Evolutionary conservation across 2,113 vertebrate genomes (phyloP).

Genomic region (Apteryx owenii): DNA sequence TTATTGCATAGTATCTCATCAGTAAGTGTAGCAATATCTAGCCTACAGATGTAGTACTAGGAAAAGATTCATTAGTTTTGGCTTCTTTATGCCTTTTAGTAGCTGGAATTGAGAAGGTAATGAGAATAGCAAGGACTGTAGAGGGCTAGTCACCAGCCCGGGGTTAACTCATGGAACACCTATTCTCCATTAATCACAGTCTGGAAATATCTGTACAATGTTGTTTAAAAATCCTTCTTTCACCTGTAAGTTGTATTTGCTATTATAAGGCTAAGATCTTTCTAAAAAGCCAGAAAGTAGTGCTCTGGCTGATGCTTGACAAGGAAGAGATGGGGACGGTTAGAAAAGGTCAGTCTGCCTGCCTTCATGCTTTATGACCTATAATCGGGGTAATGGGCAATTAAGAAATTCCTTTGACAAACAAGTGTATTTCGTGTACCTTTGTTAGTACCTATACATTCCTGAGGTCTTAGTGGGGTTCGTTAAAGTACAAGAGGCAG

Average conservation of each 20-base stretch:
- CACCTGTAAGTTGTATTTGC: background rate
- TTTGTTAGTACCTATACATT: background rate
- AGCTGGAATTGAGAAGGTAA: background rate
- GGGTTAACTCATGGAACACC: background rate
- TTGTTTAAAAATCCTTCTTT: background rate
- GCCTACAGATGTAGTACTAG: background rate
- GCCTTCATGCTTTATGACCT: background rate
- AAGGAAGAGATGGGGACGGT: background rate
- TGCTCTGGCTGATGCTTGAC: background rate
- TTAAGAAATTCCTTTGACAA: background rate
- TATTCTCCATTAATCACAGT: background rate
- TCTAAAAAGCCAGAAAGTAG: background rate
- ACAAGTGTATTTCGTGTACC: background rate
- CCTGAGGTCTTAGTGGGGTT: conserved; percentile 3
- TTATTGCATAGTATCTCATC: background rate
- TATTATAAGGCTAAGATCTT: background rate
- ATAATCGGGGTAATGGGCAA: background rate
- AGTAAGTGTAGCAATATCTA: background rate
- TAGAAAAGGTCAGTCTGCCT: background rate
- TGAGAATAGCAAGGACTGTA: background rate
- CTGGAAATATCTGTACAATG: background rate
- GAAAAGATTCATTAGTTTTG: background rate
- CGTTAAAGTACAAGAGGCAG: background rate
- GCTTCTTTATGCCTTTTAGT: background rate
- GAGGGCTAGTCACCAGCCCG: background rate